A percentile compares a stretch with the other conserved stretches of the same genome.
Evolutionary conservation across 2,888 invertebrate species (phyloP).

Genomic region (Archips xylosteana): DNA sequence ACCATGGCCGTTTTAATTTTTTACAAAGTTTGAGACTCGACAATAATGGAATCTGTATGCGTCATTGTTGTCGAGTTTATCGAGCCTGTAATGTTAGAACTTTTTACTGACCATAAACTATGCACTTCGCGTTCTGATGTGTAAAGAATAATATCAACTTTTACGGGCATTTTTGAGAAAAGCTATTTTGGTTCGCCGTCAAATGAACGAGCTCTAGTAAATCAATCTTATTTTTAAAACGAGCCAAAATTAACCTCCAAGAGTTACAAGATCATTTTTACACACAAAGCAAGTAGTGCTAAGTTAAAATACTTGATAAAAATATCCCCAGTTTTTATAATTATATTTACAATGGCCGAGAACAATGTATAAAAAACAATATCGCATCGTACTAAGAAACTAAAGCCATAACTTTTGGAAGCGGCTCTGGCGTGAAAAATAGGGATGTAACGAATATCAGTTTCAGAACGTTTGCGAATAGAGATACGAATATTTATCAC

Average conservation of each 20-base stretch:
- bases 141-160: too few species aligned
- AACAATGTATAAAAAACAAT: constrained; percentile 39
- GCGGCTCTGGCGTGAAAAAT: constrained; percentile 31
- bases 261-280: neutral
- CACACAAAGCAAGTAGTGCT: neutral
- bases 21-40: too few species aligned
- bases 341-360: constrained; percentile 21
- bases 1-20: too few species aligned
- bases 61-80: too few species aligned
- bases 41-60: too few species aligned
- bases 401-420: constrained; percentile 51
- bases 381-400: constrained; percentile 40
- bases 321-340: constrained; percentile 4
- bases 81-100: too few species aligned
- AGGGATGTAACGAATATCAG: neutral
- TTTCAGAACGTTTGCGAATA: neutral
- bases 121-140: too few species aligned
- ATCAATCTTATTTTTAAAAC: neutral
- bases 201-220: neutral
- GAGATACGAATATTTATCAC: neutral
- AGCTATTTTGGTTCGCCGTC: neutral
- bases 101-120: too few species aligned
- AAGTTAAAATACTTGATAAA: neutral
- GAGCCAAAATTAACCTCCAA: too few species aligned
- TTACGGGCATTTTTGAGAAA: too few species aligned